Conservation (phyloP, 2,797 vertebrate genomes). For the Arnoldichthys spilopterus region DNA sequence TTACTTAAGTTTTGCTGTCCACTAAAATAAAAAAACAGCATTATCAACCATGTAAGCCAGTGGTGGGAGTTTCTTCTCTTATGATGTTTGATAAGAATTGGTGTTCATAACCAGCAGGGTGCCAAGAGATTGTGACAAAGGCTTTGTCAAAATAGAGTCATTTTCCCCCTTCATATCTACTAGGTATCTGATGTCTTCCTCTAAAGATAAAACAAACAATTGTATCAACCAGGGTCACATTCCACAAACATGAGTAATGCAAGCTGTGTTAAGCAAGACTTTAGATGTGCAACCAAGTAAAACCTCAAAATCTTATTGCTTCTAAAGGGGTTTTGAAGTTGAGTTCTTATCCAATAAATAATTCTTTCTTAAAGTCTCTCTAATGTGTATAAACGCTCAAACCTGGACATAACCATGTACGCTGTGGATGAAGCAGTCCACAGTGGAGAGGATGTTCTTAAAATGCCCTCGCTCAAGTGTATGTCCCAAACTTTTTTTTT, state of each 20-base stretch:
- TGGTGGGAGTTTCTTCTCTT: background rate
- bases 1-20: too few relatives aligned
- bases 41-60: slow-evolving; percentile 10
- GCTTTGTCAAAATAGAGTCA: background rate
- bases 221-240: background rate
- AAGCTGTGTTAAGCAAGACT: background rate
- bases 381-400: too few relatives aligned
- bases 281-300: background rate
- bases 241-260: background rate
- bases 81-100: background rate
- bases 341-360: too few relatives aligned
- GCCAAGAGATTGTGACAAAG: background rate
- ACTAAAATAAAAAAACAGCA: background rate
- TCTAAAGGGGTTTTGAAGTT: too few relatives aligned
- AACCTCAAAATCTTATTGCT: background rate
- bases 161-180: background rate
- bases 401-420: too few relatives aligned
- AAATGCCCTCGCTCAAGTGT: too few relatives aligned
- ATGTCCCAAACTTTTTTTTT: too few relatives aligned
- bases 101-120: background rate
- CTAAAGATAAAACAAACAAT: slow-evolving; percentile 8
- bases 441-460: too few relatives aligned
- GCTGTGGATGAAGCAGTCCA: too few relatives aligned
- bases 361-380: too few relatives aligned
- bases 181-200: background rate